Evolutionary conservation across 2,797 vertebrate genomes (phyloP).

Genomic region (Trachurus trachurus): DNA sequence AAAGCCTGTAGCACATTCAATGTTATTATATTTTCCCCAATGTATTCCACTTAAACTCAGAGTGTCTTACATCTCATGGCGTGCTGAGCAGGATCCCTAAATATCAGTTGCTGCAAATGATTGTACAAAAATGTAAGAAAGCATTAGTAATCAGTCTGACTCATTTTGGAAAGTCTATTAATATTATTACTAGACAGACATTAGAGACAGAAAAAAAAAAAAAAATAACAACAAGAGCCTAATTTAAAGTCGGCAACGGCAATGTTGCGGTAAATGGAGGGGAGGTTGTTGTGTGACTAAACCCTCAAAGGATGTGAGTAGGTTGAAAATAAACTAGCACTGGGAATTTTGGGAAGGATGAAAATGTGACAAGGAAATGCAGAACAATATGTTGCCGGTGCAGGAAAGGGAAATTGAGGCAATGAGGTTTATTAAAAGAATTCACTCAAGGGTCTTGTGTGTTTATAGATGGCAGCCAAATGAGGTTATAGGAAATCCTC

Average conservation of each 20-base stretch:
- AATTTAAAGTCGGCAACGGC: slow-evolving; percentile 46
- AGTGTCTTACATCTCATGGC: neutral
- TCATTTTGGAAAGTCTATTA: slow-evolving; percentile 24
- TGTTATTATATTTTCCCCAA: neutral
- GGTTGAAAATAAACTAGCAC: slow-evolving; percentile 64
- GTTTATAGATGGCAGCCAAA: slow-evolving; percentile 57
- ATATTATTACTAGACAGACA: slow-evolving; percentile 40
- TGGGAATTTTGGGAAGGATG: slow-evolving; percentile 76
- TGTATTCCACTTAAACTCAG: neutral
- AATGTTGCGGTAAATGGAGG: slow-evolving; percentile 64
- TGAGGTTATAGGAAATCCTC: slow-evolving; percentile 67
- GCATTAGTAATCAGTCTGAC: slow-evolving; percentile 38
- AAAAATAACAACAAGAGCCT: slow-evolving; percentile 27
- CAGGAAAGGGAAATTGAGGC: slow-evolving; percentile 66
- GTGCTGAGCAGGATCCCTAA: neutral
- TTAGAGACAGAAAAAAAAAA: slow-evolving; percentile 37
- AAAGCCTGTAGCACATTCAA: neutral
- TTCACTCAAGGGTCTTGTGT: slow-evolving; percentile 38
- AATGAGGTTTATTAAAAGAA: slow-evolving; percentile 77
- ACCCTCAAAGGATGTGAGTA: slow-evolving; percentile 57
- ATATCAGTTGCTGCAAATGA: slow-evolving; percentile 20
- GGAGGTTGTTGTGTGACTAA: slow-evolving; percentile 69
- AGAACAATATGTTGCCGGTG: slow-evolving; percentile 72
- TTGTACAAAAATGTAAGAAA: slow-evolving; percentile 10
- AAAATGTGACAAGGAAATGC: slow-evolving; percentile 73